phyloP scores from a whole-genome alignment of 2,888 invertebrate species.

The Aspidapion aeneum region DNA sequence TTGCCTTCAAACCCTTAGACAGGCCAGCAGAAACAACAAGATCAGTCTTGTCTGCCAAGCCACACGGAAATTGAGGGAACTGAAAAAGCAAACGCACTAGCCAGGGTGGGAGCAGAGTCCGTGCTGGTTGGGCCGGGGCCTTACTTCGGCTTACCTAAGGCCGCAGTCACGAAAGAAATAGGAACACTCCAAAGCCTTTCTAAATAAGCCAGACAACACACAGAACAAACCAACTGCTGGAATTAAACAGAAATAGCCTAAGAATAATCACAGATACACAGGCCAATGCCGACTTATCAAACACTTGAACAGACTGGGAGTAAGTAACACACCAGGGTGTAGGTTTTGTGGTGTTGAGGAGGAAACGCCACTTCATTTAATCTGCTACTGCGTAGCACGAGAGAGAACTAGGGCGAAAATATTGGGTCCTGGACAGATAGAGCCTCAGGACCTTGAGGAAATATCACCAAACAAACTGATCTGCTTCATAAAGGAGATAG shows the following conservation, averaged over 20 bases:
- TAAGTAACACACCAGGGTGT: too few relatives aligned
- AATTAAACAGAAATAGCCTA: background rate
- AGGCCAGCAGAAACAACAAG: background rate
- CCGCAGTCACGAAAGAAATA: background rate
- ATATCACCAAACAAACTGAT: too few relatives aligned
- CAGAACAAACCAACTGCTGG: background rate
- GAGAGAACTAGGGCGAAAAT: too few relatives aligned
- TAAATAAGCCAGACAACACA: background rate
- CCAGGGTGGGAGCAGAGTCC: background rate
- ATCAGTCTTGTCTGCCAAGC: background rate
- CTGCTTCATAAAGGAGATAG: too few relatives aligned
- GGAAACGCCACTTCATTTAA: too few relatives aligned
- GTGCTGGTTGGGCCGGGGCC: background rate
- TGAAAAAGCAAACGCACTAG: background rate
- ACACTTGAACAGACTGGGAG: too few relatives aligned
- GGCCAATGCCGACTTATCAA: background rate
- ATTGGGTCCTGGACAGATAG: too few relatives aligned
- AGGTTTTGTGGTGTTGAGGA: too few relatives aligned
- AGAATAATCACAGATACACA: background rate
- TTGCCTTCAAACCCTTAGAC: background rate
- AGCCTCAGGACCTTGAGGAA: too few relatives aligned
- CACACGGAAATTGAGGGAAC: background rate
- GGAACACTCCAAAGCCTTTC: background rate
- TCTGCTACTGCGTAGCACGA: too few relatives aligned
- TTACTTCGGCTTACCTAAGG: background rate